These are phyloP conservation scores for Ochropleura plecta DNA, from an alignment of 2,888 invertebrate species.

Conservation along the genomic window DNA sequence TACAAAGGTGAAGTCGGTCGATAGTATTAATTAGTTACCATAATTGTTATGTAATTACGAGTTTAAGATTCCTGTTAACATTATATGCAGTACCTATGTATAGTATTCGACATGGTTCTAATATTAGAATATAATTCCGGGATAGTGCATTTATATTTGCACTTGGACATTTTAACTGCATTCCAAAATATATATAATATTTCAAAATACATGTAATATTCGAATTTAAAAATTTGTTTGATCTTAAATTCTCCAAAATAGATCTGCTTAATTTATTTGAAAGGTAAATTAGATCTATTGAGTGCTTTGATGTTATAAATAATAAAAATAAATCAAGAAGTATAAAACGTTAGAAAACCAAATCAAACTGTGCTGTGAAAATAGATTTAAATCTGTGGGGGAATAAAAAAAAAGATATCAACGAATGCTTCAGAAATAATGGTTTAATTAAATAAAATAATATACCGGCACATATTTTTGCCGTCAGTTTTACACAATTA, in stretches of 20 bases:
- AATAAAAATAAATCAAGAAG: slow-evolving; percentile 16
- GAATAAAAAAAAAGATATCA: slow-evolving; percentile 4
- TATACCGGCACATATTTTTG: slow-evolving; percentile 22
- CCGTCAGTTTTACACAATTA: slow-evolving; percentile 16
- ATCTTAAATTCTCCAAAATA: slow-evolving; percentile 7
- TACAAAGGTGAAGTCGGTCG: slow-evolving; percentile 70
- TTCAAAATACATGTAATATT: neutral
- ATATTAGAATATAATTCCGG: slow-evolving; percentile 16
- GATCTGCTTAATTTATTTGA: slow-evolving; percentile 22
- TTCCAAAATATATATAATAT: slow-evolving; percentile 12
- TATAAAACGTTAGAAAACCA: slow-evolving; percentile 35
- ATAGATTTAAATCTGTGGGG: slow-evolving; percentile 22
- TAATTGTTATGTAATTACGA: slow-evolving; percentile 68
- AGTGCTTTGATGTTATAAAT: slow-evolving; percentile 1
- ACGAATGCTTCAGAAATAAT: slow-evolving; percentile 55
- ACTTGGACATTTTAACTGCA: slow-evolving; percentile 6
- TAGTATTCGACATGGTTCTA: slow-evolving; percentile 50
- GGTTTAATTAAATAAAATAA: slow-evolving; percentile 29
- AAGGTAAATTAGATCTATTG: slow-evolving; percentile 8
- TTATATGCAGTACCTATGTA: slow-evolving; percentile 27
- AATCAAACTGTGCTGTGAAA: slow-evolving; percentile 64
- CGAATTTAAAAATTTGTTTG: too few relatives aligned
- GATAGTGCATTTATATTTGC: slow-evolving; percentile 22
- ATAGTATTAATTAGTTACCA: slow-evolving; percentile 81
- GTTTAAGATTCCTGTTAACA: slow-evolving; percentile 62